phyloP scores from a whole-genome alignment of 2,888 invertebrate species.

The Synergus laeviventris region DNA sequence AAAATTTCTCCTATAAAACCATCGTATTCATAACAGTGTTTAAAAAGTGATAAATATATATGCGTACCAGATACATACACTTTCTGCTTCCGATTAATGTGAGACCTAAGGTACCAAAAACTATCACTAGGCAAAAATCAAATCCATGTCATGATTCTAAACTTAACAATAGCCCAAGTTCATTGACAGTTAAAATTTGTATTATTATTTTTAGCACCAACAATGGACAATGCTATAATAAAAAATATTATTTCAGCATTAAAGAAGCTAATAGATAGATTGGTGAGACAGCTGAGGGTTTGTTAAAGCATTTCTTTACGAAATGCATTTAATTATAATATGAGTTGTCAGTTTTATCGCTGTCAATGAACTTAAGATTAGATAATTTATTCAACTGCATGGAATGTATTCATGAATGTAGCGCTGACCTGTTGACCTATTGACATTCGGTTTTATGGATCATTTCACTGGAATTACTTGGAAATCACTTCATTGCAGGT shows the following conservation, averaged over 20 bases:
- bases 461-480: background rate
- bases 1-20: background rate
- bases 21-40: conserved; percentile 8
- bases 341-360: background rate
- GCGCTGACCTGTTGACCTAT: background rate
- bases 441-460: conserved; percentile 1
- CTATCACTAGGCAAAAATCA: conserved; percentile 4
- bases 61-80: conserved; percentile 37
- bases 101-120: conserved; percentile 45
- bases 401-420: background rate
- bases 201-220: background rate
- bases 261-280: background rate
- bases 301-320: background rate
- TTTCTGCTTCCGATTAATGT: conserved; percentile 51
- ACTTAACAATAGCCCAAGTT: conserved; percentile 6
- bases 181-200: conserved; percentile 2
- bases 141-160: conserved; percentile 15
- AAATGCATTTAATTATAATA: conserved; percentile 12
- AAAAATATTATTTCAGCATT: background rate
- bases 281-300: background rate
- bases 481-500: conserved; percentile 5
- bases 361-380: conserved; percentile 26
- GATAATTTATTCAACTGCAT: conserved; percentile 11
- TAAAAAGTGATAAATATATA: conserved; percentile 1
- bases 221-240: background rate